Evolutionary conservation across 2,113 vertebrate species (phyloP), one percentile per base, ranked within the genome.

Genomic region (Toxostoma redivivum): DNA sequence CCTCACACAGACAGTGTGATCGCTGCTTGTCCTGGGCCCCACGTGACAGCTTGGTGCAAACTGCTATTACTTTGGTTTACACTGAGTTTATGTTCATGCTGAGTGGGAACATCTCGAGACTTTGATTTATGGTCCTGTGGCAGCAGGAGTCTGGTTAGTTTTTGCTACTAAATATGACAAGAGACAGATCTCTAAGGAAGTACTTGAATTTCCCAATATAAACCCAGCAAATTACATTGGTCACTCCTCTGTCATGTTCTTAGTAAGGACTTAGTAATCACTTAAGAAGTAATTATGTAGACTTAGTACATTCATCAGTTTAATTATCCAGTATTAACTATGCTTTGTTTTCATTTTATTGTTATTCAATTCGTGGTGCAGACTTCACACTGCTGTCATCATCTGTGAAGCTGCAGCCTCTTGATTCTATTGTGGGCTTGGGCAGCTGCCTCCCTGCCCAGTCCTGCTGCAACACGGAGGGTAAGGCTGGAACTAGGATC

Each of bases 81-180:
- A 1, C 3, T 6, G 35, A 40, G 25, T 53, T 69, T 31, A 22
- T 0, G 0, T 30, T 40, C 50, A 38, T 0, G 1, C 27, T 5
- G 8, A 48, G 31, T 13, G 18, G 47, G n/a, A 70, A 4, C 64
- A 51, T 25, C 78, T 42, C 0, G 0, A 50, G 42, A 28, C n/a
- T 33, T 64, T 45, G 58, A 61, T 69, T 70, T 70, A 15, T 24
- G 45, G 45, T 14, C 62, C 60, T 14, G 14, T 4, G 28, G 66
- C 35, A 67, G 40, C 35, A 67, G 44, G 19, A 64, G 27, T 3
- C 1, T 58, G 21, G 16, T 38, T 67, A 56, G 40, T 1, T 86
- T 86, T 83, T 86, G 67, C 51, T 78, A 4, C 27, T 62, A 48
- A 86, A 81, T 37, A 30, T 42, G 10, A 23, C 48, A 51, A 35